Conservation (phyloP, 2,113 vertebrate species). For the Tamias sibiricus region DNA sequence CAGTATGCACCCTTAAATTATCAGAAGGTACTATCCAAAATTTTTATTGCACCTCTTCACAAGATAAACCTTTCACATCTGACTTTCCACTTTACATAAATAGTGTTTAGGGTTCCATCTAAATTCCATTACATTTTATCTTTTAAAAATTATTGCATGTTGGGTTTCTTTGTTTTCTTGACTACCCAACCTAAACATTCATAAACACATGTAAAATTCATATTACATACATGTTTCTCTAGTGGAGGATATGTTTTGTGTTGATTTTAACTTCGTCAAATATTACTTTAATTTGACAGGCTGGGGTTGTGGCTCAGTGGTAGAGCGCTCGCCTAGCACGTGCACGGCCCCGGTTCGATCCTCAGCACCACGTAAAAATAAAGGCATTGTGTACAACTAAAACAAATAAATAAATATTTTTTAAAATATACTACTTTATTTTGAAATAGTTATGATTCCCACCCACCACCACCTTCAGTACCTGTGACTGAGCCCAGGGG, state of each 20-base stretch:
- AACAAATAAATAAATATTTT: too few relatives aligned
- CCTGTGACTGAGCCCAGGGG: too few relatives aligned
- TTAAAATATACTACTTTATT: background rate
- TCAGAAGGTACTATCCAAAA: background rate
- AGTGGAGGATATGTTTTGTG: background rate
- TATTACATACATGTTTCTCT: background rate
- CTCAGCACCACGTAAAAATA: too few relatives aligned
- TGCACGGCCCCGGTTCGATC: too few relatives aligned
- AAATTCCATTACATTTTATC: background rate
- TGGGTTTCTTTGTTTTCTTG: background rate
- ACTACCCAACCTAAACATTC: background rate
- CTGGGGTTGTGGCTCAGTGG: too few relatives aligned
- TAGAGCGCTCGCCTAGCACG: too few relatives aligned
- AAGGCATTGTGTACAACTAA: too few relatives aligned
- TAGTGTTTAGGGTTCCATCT: background rate
- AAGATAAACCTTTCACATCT: background rate
- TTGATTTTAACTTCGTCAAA: background rate
- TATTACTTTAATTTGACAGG: conserved; percentile 14
- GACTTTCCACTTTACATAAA: background rate
- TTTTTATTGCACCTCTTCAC: background rate
- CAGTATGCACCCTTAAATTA: background rate
- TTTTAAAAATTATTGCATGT: background rate
- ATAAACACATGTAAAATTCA: background rate
- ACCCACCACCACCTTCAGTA: too few relatives aligned
- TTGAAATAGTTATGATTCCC: background rate